Conservation (phyloP, 2,888 invertebrate species). For the Steinernema scapterisci region DNA sequence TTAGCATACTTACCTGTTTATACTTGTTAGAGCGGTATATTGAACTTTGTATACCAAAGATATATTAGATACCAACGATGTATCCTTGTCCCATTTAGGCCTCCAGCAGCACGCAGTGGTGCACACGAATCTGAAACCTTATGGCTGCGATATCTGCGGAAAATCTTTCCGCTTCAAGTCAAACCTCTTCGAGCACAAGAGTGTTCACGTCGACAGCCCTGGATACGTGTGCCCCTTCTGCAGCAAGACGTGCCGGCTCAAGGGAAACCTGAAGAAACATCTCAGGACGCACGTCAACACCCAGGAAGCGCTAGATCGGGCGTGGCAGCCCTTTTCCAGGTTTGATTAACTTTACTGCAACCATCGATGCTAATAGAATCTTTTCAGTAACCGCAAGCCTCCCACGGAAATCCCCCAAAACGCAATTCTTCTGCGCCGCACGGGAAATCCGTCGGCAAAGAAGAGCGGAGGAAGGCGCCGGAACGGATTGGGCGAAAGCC, state of each 20-base stretch:
- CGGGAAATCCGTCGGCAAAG: too few species aligned
- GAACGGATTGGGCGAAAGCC: too few species aligned
- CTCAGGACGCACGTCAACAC: neutral
- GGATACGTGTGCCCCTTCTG: slow-evolving; percentile 34
- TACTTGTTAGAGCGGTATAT: too few species aligned
- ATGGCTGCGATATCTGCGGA: neutral
- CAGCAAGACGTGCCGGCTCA: slow-evolving; percentile 34
- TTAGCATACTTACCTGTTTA: too few species aligned
- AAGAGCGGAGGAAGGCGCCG: too few species aligned
- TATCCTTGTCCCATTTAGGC: neutral
- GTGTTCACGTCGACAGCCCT: neutral
- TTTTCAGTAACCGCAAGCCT: neutral
- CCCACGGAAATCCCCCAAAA: too few species aligned
- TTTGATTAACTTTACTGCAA: too few species aligned
- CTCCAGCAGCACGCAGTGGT: neutral
- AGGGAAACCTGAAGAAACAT: neutral
- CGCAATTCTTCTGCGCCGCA: too few species aligned
- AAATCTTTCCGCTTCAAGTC: slow-evolving; percentile 36
- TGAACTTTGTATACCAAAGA: too few species aligned
- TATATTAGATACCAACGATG: too few species aligned
- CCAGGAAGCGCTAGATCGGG: neutral
- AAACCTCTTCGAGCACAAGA: slow-evolving; percentile 37
- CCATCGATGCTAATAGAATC: too few species aligned
- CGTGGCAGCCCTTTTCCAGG: neutral
- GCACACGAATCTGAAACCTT: neutral